Conservation (phyloP, 2,797 vertebrate species). For the Gymnoscopelus microlampas region DNA sequence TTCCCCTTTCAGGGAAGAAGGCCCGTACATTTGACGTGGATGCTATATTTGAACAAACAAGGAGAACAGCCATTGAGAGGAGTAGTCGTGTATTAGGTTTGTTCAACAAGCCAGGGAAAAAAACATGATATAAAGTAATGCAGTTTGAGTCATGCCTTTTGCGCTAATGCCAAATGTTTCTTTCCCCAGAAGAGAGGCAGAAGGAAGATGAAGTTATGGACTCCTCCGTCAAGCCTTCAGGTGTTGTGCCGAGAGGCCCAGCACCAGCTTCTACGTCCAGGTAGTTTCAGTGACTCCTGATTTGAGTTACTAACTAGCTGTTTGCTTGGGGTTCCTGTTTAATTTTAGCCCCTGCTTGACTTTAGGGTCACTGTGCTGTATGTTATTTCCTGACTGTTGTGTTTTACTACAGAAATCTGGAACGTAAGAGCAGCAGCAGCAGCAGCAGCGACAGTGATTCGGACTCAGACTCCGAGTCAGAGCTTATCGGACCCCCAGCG, state of each 20-base stretch:
- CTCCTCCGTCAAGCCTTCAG: conserved; percentile 65
- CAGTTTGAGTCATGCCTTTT: not conserved
- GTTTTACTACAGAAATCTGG: conserved; percentile 53
- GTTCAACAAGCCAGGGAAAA: not conserved
- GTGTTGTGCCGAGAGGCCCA: conserved; percentile 48
- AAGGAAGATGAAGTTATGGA: conserved; percentile 78
- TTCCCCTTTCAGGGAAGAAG: conserved; percentile 86
- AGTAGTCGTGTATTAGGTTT: conserved; percentile 88
- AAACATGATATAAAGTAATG: not conserved
- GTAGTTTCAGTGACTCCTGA: conserved; percentile 58
- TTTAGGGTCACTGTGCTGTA: not conserved
- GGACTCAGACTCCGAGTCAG: conserved; percentile 81
- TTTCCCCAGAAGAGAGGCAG: conserved; percentile 74
- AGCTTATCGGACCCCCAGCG: conserved; percentile 81
- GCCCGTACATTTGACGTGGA: conserved; percentile 96
- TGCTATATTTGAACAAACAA: conserved; percentile 96
- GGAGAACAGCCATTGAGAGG: conserved; percentile 94
- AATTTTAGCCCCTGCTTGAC: not conserved
- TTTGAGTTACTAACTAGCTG: not conserved
- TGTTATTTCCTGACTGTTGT: not conserved
- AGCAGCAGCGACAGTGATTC: conserved; percentile 67
- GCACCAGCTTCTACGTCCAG: conserved; percentile 66
- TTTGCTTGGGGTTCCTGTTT: not conserved
- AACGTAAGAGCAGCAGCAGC: conserved; percentile 65
- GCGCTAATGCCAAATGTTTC: conserved; percentile 17